Conservation (phyloP, 2,797 vertebrate genomes). For the Erethizon dorsatum region DNA sequence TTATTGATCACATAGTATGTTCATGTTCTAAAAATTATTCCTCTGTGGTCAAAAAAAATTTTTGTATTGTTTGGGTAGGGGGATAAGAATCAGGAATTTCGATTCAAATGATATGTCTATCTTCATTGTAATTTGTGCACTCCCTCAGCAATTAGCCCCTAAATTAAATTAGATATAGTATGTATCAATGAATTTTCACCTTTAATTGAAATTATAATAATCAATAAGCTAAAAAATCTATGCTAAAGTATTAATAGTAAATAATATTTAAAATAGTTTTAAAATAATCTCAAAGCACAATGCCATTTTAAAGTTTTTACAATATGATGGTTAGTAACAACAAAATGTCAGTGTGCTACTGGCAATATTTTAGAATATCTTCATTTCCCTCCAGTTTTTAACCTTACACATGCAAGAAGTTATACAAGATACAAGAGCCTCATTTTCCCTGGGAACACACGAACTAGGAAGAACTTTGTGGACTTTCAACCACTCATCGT, state of each 20-base stretch:
- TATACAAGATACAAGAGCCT: not conserved
- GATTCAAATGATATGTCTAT: not conserved
- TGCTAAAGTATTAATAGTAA: constrained; percentile 6
- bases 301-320: not conserved
- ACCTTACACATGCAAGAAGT: not conserved
- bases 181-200: not conserved
- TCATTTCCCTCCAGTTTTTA: not conserved
- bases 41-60: not conserved
- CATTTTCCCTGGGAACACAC: not conserved
- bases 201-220: constrained; percentile 15
- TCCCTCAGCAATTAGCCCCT: not conserved
- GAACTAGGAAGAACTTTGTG: not conserved
- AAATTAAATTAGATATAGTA: not conserved
- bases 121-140: not conserved
- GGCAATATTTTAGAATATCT: not conserved
- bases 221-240: constrained; percentile 20
- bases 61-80: not conserved
- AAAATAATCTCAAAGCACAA: not conserved
- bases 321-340: not conserved
- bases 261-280: not conserved
- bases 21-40: not conserved
- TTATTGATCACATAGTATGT: not conserved
- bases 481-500: not conserved
- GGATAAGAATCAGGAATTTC: not conserved
- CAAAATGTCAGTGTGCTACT: not conserved